Base-by-base conservation (phyloP, 2,113 vertebrate species). In the Panurus biarmicus region DNA sequence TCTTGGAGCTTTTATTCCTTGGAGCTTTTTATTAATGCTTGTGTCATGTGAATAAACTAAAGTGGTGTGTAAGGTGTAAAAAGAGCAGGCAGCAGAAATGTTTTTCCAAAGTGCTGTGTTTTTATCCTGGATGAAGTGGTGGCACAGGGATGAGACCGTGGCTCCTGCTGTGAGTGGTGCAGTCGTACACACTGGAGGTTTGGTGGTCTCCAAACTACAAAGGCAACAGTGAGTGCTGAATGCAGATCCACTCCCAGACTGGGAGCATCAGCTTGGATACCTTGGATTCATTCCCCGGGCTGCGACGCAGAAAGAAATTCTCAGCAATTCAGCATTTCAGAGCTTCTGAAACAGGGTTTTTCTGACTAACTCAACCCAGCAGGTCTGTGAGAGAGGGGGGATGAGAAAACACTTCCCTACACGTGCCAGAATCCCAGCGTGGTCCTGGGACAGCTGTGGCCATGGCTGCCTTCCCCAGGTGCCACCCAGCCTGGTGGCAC, bases 401-500 rank as follows among this genome's bases (percentile, higher is more conserved):
- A 40, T 74, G 79, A 86, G 85, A 36, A 58, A 67, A 67, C 14
- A 3, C 71, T 67, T 64, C 28, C 33, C 22, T 17, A 0, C 9
- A 4, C 5, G 17, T 72, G 54, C 76, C 4, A 5, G 54, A 69
- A 6, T 60, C 51, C 33, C 82, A 75, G 44, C 1, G 1, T 67
- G 20, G 21, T 40, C 75, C 57, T 28, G 29, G 16, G 17, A 26
- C 67, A 51, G 29, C 62, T 53, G 62, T 57, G 85, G 40, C 70
- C 29, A 0, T 12, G 9, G 0, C 54, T 97, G 93, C 95, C 95
- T 97, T 97, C 85, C 58, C 14, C 4, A 73, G 86, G 77, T 97
- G 95, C 97, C 96, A 48, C 83, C 90, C 97, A 96, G 96, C 85
- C 95, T 57, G 17, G 90, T 91, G 94, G 93, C 77, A 3, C 87